These are phyloP conservation scores for Stegodyphus dumicola DNA, from an alignment of 1,140 invertebrate species.

Conservation along the genomic window DNA sequence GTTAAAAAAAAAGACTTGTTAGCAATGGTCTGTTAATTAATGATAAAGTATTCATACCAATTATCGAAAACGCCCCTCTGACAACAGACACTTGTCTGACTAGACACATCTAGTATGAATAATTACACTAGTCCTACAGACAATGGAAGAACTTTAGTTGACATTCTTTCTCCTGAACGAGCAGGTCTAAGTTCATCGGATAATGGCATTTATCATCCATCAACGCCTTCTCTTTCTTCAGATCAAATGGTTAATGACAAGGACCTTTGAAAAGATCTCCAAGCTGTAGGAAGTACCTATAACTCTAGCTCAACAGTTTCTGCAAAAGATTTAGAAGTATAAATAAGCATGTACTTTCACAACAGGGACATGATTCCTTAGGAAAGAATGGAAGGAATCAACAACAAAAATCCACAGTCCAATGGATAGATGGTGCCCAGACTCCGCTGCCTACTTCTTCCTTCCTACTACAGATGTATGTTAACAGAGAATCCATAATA, in stretches of 20 bases:
- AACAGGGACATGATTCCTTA: slow-evolving; percentile 10
- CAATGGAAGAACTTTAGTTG: slow-evolving; percentile 4
- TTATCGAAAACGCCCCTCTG: slow-evolving; percentile 28
- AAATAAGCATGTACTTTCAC: slow-evolving; percentile 88
- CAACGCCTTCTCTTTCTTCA: slow-evolving; percentile 4
- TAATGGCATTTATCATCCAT: not conserved
- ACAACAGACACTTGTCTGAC: too few species aligned
- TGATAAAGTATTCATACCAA: not conserved
- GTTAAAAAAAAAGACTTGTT: slow-evolving; percentile 12
- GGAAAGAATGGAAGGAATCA: not conserved
- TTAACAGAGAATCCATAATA: slow-evolving; percentile 93
- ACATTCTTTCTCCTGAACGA: slow-evolving; percentile 36
- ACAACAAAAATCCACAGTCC: slow-evolving; percentile 82
- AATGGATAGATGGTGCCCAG: slow-evolving; percentile 84
- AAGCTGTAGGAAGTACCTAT: slow-evolving; percentile 1
- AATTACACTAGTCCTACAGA: slow-evolving; percentile 34
- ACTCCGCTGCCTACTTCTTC: slow-evolving; percentile 62
- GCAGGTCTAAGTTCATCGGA: not conserved
- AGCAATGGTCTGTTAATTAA: slow-evolving; percentile 3
- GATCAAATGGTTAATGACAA: slow-evolving; percentile 16
- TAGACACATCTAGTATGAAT: slow-evolving; percentile 38
- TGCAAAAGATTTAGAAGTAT: slow-evolving; percentile 84
- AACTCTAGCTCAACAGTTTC: slow-evolving; percentile 37
- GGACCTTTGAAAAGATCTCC: slow-evolving; percentile 59
- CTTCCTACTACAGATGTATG: slow-evolving; percentile 84